Base-by-base conservation (phyloP, 2,113 vertebrate genomes). In the Gymnocephalus cernua region DNA sequence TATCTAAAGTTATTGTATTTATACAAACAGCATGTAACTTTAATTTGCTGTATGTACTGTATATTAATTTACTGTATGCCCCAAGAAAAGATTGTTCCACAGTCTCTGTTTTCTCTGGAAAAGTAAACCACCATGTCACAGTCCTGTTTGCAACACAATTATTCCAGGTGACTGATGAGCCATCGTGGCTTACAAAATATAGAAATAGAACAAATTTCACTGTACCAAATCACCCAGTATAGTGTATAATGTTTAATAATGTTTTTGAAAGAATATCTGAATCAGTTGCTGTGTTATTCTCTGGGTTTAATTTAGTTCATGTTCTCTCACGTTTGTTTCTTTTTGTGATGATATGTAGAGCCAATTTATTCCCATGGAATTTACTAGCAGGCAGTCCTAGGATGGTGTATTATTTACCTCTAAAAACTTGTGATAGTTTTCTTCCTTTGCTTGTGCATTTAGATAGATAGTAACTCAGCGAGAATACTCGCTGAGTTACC, bases 11-110 rank as follows among this genome's bases (percentile, higher is more conserved):
- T 21, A 44, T 66, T 72, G 29, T 62, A n/a, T 62, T 70, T 32
- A 66, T 56, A 62, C 44, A 64, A 66, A 72, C 25, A 35, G 23
- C 45, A 64, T 38, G 50, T 23, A 58, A 15, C 21, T 74, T 73
- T 65, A 12, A 35, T 47, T 27, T 65, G 69, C 19, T 72, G 21
- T 56, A 32, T 76, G 65, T 25, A 45, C 53, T 38, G 4, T 47
- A 50, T 6, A 54, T 73, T n/a, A 27, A 70, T 47, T 51, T 29
- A 14, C 41, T 63, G 54, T 23, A 70, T 67, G 9, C 8, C 53
- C 3, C 25, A 5, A 25, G 14, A 62, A 35, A n/a, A 27, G 48
- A 53, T 2, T 54, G 50, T 77, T 68, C 38, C 4, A 38, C 50
- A n/a, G 57, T 68, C 70, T 51, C 3, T 35, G 71, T 38, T 32